phyloP scores from a whole-genome alignment of 2,888 invertebrate species.

The Lamproptera curius region DNA sequence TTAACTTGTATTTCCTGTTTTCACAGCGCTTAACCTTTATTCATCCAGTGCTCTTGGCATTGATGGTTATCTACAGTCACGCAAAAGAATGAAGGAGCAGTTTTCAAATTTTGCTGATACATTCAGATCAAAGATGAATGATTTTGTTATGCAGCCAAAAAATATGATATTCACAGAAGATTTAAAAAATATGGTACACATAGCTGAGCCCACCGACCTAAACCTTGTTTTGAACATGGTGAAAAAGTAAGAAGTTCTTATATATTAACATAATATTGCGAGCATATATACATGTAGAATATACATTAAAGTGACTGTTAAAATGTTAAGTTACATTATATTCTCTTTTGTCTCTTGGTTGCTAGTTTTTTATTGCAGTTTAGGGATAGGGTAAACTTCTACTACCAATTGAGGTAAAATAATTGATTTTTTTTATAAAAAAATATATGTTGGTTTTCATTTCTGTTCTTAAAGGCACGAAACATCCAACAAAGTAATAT shows the following conservation, averaged over 20 bases:
- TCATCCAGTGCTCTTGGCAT: slow-evolving; percentile 79
- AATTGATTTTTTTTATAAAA: too few species aligned
- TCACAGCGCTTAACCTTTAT: slow-evolving; percentile 68
- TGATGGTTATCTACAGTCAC: slow-evolving; percentile 74
- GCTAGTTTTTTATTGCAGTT: too few species aligned
- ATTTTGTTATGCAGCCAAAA: slow-evolving; percentile 75
- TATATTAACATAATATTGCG: too few species aligned
- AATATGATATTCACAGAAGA: slow-evolving; percentile 91
- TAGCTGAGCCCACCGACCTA: slow-evolving; percentile 82
- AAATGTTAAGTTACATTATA: too few species aligned
- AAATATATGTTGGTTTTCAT: too few species aligned
- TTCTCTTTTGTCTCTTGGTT: too few species aligned
- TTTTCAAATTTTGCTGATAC: slow-evolving; percentile 80
- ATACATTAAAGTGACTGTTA: too few species aligned
- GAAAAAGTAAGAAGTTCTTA: slow-evolving; percentile 68
- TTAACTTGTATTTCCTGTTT: slow-evolving; percentile 1
- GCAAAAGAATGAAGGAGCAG: slow-evolving; percentile 77
- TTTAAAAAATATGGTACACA: slow-evolving; percentile 87
- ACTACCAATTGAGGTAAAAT: too few species aligned
- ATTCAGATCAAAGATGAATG: slow-evolving; percentile 84
- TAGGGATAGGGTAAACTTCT: too few species aligned
- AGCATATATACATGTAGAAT: too few species aligned
- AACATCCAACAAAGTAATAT: too few species aligned
- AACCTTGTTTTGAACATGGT: slow-evolving; percentile 83
- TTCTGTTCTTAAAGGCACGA: too few species aligned